Evolutionary conservation across 2,797 vertebrate species (phyloP).

Genomic region (Varecia variegata): DNA sequence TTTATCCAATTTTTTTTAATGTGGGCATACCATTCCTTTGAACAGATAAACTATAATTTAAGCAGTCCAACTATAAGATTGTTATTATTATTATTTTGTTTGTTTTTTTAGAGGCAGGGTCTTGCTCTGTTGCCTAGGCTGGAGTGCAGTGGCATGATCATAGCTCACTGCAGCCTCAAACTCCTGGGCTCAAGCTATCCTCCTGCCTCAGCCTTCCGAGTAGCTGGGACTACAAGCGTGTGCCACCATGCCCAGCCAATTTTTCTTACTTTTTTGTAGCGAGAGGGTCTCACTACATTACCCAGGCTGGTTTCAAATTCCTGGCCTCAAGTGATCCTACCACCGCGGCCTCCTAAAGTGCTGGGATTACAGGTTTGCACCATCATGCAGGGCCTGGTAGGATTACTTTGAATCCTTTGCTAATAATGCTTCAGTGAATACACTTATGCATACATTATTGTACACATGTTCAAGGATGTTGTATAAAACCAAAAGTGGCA

Average conservation of each 20-base stretch:
- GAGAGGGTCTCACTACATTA: background rate
- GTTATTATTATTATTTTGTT: background rate
- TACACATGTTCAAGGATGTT: background rate
- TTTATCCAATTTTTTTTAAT: background rate
- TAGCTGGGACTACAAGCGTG: background rate
- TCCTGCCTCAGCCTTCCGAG: background rate
- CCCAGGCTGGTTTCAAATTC: background rate
- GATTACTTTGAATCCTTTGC: background rate
- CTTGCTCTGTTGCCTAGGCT: background rate
- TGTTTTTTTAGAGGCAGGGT: background rate
- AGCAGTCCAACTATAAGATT: background rate
- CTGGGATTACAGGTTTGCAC: background rate
- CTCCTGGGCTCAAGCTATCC: background rate
- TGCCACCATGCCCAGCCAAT: background rate
- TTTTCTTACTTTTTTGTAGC: background rate
- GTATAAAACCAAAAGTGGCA: background rate
- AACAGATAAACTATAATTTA: background rate
- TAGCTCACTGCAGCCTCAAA: background rate
- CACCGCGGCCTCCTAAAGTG: background rate
- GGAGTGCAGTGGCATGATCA: background rate
- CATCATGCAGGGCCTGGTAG: background rate
- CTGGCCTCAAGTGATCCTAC: background rate
- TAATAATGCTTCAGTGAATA: slow-evolving; percentile 1
- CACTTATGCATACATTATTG: background rate
- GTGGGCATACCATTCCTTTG: background rate